These are phyloP conservation scores for Lochmaea crataegi DNA, from an alignment of 2,888 invertebrate genomes.

Conservation along the genomic window DNA sequence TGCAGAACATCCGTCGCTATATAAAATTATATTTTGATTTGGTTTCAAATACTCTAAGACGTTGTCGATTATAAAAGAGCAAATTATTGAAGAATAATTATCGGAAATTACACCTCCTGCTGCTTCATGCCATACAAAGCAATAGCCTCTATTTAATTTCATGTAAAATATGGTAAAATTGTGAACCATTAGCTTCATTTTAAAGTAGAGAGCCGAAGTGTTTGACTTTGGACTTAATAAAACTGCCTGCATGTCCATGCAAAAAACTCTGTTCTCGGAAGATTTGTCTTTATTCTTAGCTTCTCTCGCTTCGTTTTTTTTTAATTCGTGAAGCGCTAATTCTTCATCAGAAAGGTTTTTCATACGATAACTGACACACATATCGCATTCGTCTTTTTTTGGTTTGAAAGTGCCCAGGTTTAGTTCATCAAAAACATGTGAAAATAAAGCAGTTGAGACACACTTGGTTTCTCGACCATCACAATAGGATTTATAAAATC, in stretches of 20 bases:
- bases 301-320: background rate
- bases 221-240: slow-evolving; percentile 12
- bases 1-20: slow-evolving; percentile 35
- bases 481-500: slow-evolving; percentile 9
- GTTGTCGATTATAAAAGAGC: background rate
- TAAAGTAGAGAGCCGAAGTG: slow-evolving; percentile 7
- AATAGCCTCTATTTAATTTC: slow-evolving; percentile 7
- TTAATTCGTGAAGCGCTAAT: background rate
- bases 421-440: too few relatives aligned
- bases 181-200: slow-evolving; percentile 14
- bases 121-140: slow-evolving; percentile 20
- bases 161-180: slow-evolving; percentile 5
- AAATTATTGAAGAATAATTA: slow-evolving; percentile 16
- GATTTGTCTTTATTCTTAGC: background rate
- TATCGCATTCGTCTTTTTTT: slow-evolving; percentile 15
- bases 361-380: slow-evolving; percentile 9
- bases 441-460: slow-evolving; percentile 8
- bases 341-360: background rate
- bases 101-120: slow-evolving; percentile 2
- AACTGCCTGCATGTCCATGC: slow-evolving; percentile 8
- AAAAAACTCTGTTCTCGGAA: background rate
- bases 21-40: slow-evolving; percentile 9
- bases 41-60: background rate
- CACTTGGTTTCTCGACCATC: background rate
- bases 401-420: background rate